Conservation (phyloP, 2,888 invertebrate species). For the Meloe dianella region DNA sequence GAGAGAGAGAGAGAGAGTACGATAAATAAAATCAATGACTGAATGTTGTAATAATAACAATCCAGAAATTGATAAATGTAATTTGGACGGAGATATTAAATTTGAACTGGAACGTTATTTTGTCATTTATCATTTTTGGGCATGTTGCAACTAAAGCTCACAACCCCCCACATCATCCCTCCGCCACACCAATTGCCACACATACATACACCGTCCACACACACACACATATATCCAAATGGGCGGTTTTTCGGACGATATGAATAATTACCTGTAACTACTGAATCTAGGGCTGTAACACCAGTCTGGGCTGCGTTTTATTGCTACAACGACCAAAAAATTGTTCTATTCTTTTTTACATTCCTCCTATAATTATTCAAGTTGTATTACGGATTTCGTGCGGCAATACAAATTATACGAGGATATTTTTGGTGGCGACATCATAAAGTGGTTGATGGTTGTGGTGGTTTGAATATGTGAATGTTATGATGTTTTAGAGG, state of each 20-base stretch:
- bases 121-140: constrained; percentile 6
- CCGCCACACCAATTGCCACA: not conserved
- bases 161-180: not conserved
- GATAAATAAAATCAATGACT: not conserved
- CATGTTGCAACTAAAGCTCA: not conserved
- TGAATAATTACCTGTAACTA: not conserved
- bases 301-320: not conserved
- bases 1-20: not conserved
- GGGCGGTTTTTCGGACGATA: not conserved
- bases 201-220: not conserved
- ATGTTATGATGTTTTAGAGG: not conserved
- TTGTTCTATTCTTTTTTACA: not conserved
- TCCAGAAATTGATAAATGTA: constrained; percentile 4
- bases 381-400: not conserved
- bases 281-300: not conserved
- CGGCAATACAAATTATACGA: not conserved
- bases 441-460: not conserved
- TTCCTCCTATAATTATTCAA: not conserved
- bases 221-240: not conserved
- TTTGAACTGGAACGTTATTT: constrained; percentile 10
- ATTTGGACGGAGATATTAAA: constrained; percentile 11
- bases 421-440: constrained; percentile 2
- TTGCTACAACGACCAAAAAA: not conserved
- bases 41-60: not conserved
- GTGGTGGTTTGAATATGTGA: not conserved